phyloP scores from a whole-genome alignment of 2,888 invertebrate species.

The Conus canariensis region DNA sequence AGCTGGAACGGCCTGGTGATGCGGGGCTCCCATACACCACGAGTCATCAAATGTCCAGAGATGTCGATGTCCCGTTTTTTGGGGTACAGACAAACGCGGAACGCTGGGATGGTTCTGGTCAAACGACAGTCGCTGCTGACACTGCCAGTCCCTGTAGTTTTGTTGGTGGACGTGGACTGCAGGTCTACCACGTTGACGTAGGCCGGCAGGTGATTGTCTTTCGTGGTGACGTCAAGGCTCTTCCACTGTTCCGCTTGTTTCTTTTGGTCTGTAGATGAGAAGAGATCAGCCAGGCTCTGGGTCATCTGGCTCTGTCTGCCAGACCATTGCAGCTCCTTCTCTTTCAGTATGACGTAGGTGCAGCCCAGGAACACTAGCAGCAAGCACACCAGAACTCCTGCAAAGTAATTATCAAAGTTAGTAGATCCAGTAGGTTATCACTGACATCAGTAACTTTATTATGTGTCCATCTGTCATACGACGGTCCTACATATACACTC shows the following conservation, averaged over 20 bases:
- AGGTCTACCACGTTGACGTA: slow-evolving; percentile 11
- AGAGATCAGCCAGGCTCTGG: neutral
- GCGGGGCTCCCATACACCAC: slow-evolving; percentile 72
- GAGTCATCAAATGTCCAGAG: slow-evolving; percentile 60
- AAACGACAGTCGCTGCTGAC: slow-evolving; percentile 53
- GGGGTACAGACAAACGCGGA: slow-evolving; percentile 66
- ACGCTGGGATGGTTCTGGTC: slow-evolving; percentile 59
- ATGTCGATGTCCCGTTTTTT: slow-evolving; percentile 63
- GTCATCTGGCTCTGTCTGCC: neutral
- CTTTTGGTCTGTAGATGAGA: neutral
- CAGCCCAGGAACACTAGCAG: neutral
- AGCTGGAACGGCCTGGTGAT: slow-evolving; percentile 62
- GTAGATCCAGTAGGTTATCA: too few relatives aligned
- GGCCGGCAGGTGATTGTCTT: neutral
- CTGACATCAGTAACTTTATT: too few relatives aligned
- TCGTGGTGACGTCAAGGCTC: neutral
- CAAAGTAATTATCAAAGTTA: neutral
- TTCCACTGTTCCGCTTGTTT: neutral
- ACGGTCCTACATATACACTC: neutral
- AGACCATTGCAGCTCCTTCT: neutral
- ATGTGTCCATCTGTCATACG: too few relatives aligned
- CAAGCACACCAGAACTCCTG: neutral
- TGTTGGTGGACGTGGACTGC: neutral
- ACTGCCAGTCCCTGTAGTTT: neutral
- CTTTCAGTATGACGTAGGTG: neutral